phyloP scores from a whole-genome alignment of 1,140 invertebrate species.

The Philotrypesis tridentata region DNA sequence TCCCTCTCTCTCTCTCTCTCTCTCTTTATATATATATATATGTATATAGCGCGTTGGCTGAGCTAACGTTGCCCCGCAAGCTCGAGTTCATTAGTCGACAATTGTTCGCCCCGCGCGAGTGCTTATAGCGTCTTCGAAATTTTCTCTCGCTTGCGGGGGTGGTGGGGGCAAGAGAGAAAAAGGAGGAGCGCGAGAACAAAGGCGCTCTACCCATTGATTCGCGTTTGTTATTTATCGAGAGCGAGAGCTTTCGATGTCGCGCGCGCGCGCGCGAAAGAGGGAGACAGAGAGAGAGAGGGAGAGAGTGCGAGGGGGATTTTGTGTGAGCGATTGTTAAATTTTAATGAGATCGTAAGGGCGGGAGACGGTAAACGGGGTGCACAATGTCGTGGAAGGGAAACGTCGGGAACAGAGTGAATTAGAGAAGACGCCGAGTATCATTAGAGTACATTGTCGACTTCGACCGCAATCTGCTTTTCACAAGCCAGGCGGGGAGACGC shows the following conservation, averaged over 20 bases:
- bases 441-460: slow-evolving; percentile 58
- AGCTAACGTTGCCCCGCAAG: slow-evolving; percentile 5
- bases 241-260: neutral
- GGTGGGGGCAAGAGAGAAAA: neutral
- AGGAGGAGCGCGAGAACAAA: neutral
- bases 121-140: slow-evolving; percentile 17
- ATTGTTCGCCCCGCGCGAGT: slow-evolving; percentile 55
- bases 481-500: slow-evolving; percentile 5
- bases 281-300: neutral
- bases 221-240: neutral
- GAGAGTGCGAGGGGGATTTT: too few relatives aligned
- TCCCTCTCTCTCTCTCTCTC: neutral
- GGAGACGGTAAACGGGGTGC: neutral
- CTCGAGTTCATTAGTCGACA: slow-evolving; percentile 61
- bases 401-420: slow-evolving; percentile 10
- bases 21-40: too few relatives aligned
- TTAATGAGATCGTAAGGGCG: neutral
- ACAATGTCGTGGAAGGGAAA: slow-evolving; percentile 2
- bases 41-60: too few relatives aligned
- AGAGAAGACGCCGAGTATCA: slow-evolving; percentile 39
- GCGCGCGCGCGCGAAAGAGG: too few relatives aligned
- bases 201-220: neutral
- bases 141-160: slow-evolving; percentile 25
- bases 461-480: slow-evolving; percentile 34
- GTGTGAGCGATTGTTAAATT: neutral